Evolutionary conservation across 2,888 invertebrate species (phyloP).

Genomic region (Aleiodes alternator): DNA sequence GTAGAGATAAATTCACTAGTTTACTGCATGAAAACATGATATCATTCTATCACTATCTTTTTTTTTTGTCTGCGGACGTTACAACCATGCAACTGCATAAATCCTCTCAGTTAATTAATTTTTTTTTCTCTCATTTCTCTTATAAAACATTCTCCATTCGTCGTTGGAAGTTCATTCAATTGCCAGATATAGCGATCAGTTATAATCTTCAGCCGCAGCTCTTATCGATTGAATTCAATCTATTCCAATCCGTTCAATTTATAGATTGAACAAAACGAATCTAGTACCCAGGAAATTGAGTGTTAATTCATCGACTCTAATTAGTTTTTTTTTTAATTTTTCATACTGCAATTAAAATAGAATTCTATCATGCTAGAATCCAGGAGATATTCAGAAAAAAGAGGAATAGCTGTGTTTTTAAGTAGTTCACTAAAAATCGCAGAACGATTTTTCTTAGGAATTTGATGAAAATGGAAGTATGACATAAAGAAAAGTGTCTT

Average conservation of each 20-base stretch:
- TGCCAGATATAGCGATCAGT: conserved; percentile 30
- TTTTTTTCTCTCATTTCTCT: neutral
- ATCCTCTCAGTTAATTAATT: conserved; percentile 21
- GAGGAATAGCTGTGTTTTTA: no score
- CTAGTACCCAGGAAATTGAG: conserved; percentile 22
- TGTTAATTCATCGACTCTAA: conserved; percentile 21
- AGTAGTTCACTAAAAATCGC: no score
- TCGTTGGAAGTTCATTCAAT: conserved; percentile 28
- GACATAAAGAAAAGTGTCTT: no score
- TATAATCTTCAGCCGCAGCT: conserved; percentile 19
- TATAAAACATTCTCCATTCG: conserved; percentile 4
- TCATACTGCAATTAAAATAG: neutral
- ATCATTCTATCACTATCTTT: no score
- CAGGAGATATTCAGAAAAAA: no score
- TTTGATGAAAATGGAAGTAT: no score
- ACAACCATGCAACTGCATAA: neutral
- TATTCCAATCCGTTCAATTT: conserved; percentile 10
- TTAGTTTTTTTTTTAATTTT: neutral
- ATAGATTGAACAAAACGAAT: conserved; percentile 31
- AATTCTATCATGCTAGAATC: no score
- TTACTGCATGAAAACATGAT: no score
- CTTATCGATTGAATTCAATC: conserved; percentile 30
- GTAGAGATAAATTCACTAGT: no score
- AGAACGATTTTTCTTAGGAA: no score
- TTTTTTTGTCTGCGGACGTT: no score